Percentiles rank a stretch among this genome's conserved stretches.
Conservation (phyloP, 64 coral and sea anemone species). For the Pocillopora damicornis region DNA sequence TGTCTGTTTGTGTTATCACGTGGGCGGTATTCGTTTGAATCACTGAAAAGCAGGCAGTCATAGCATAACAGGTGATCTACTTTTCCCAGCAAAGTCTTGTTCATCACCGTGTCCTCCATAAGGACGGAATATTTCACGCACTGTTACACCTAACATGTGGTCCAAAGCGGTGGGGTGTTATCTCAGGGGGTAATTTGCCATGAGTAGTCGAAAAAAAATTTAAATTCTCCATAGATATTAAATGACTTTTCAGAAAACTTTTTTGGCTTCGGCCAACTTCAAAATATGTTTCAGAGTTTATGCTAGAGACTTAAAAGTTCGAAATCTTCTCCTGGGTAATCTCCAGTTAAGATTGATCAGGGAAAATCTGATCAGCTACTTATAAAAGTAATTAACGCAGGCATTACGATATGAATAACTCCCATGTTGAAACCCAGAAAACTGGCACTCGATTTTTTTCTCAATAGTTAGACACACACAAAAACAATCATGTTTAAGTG, state of each 20-base stretch:
- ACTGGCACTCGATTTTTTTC: no score
- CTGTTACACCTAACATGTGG: not conserved
- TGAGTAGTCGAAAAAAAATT: conserved; percentile 4
- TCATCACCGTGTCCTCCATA: not conserved
- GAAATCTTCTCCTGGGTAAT: no score
- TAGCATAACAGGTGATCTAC: not conserved
- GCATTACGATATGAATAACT: no score
- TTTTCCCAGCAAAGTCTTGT: not conserved
- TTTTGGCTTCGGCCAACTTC: no score
- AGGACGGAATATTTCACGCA: not conserved
- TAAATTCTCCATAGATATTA: not conserved
- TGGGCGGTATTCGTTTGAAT: not conserved
- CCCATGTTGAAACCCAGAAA: no score
- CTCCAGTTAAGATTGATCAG: no score
- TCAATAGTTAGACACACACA: no score
- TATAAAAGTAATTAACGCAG: no score
- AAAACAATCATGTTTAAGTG: no score
- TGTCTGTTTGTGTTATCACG: not conserved
- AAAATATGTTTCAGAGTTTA: no score
- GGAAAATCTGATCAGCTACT: no score
- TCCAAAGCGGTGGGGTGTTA: not conserved
- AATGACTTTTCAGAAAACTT: not conserved
- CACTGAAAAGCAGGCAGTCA: not conserved
- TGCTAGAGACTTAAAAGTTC: no score
- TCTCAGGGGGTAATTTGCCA: conserved; percentile 1